These are phyloP conservation scores for Geotrupes spiniger DNA, from an alignment of 2,888 invertebrate genomes.

Conservation along the genomic window DNA sequence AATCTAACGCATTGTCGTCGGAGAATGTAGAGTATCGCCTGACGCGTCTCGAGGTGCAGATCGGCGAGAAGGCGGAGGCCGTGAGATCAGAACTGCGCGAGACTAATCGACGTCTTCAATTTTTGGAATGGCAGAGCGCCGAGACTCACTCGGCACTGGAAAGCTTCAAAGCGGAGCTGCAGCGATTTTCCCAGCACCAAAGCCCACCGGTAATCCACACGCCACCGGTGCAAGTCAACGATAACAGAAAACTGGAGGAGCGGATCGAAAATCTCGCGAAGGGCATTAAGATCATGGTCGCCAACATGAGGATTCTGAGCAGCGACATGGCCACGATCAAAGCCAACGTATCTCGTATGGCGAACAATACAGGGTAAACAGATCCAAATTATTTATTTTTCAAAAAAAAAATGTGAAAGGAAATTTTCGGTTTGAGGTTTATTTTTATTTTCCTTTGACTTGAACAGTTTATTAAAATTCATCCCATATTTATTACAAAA, in stretches of 20 bases:
- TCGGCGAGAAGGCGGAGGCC: constrained; percentile 47
- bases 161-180: constrained; percentile 45
- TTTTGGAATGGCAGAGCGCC: constrained; percentile 48
- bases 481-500: too few relatives aligned
- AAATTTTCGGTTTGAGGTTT: too few relatives aligned
- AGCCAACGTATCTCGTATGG: neutral
- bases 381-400: too few relatives aligned
- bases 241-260: constrained; percentile 25
- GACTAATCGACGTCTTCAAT: constrained; percentile 45
- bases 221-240: constrained; percentile 1
- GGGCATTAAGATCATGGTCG: constrained; percentile 34
- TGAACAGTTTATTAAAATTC: too few relatives aligned
- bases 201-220: constrained; percentile 4
- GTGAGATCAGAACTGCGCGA: constrained; percentile 48
- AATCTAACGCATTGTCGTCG: neutral
- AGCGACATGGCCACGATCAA: constrained; percentile 30
- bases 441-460: too few relatives aligned
- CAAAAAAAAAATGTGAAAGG: too few relatives aligned
- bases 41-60: constrained; percentile 47
- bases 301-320: constrained; percentile 29
- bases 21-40: constrained; percentile 35
- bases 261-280: constrained; percentile 32
- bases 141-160: constrained; percentile 46
- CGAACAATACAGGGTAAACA: too few relatives aligned
- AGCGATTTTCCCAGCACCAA: constrained; percentile 21